A percentile compares a stretch with the other conserved stretches of the same genome.
phyloP scores from a whole-genome alignment of 92 coral and sea anemone species.

The Zoanthus sociatus region DNA sequence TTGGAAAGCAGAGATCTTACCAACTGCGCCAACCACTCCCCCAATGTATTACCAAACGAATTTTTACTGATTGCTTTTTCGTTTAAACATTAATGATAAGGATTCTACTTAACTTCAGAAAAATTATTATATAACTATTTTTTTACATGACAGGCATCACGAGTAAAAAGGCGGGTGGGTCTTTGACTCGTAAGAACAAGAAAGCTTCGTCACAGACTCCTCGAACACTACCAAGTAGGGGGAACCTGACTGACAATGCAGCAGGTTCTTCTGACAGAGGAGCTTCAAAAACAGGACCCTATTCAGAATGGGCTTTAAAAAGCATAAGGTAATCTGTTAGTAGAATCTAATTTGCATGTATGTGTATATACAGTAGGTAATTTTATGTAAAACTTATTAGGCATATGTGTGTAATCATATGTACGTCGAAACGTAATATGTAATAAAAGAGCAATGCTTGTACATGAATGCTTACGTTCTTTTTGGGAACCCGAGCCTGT shows the following conservation, averaged over 20 bases:
- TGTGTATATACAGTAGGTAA: no score
- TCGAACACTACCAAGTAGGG: neutral
- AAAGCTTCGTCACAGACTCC: slow-evolving; percentile 9
- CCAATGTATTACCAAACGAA: no score
- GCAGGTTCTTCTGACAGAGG: neutral
- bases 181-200: slow-evolving; percentile 29
- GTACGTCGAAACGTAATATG: no score
- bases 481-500: no score
- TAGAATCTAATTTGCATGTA: neutral
- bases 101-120: neutral
- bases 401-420: no score
- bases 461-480: no score
- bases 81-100: neutral
- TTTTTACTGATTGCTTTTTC: neutral
- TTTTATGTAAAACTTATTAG: no score
- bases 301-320: slow-evolving; percentile 3
- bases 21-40: no score
- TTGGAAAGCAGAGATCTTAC: no score
- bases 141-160: slow-evolving; percentile 7
- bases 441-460: no score
- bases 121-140: neutral
- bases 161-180: neutral
- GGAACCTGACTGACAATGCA: neutral
- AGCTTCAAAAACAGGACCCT: slow-evolving; percentile 17
- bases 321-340: slow-evolving; percentile 4